These are phyloP conservation scores for Acanthosepion lycidas DNA, from an alignment of 2,888 invertebrate species.

Conservation along the genomic window DNA sequence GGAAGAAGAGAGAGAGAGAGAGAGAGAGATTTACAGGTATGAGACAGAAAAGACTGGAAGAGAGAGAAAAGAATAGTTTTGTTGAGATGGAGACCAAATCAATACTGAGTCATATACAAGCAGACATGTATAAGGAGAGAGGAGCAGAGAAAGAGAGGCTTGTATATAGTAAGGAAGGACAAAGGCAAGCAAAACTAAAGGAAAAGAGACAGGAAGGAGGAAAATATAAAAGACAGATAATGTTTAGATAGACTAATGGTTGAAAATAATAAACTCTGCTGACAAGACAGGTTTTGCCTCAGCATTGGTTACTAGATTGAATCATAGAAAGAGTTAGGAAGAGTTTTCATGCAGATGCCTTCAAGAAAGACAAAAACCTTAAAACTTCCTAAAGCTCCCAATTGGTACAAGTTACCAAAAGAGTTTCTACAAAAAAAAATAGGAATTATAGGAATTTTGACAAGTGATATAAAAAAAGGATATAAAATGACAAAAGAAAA, in stretches of 20 bases:
- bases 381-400: background rate
- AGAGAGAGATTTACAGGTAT: too few relatives aligned
- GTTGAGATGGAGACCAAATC: constrained; percentile 4
- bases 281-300: background rate
- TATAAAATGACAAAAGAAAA: background rate
- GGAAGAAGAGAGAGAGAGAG: too few relatives aligned
- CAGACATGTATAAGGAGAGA: background rate
- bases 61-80: background rate
- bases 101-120: background rate
- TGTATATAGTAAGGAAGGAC: background rate
- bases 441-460: background rate
- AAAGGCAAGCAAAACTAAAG: too few relatives aligned
- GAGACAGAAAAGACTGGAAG: too few relatives aligned
- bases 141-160: background rate
- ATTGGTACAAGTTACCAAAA: background rate
- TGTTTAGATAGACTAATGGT: background rate
- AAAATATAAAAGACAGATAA: background rate
- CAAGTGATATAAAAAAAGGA: background rate
- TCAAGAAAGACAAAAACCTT: background rate
- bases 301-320: background rate
- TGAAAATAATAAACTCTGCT: background rate
- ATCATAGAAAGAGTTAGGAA: background rate
- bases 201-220: too few relatives aligned
- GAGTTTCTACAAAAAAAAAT: background rate
- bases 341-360: background rate